phyloP scores from a whole-genome alignment of 2,888 invertebrate genomes.

The Metellina segmentata region DNA sequence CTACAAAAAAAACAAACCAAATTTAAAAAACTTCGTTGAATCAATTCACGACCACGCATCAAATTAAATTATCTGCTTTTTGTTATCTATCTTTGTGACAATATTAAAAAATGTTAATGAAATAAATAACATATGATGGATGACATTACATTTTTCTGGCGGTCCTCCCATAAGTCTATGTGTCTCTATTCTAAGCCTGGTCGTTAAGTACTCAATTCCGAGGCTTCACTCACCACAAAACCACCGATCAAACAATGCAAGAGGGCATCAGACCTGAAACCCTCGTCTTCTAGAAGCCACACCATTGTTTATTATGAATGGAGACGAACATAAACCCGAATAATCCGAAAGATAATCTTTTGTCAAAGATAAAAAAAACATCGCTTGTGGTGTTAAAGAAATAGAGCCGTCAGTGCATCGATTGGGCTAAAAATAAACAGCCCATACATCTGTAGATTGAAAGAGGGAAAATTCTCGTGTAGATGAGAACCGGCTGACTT shows the following conservation, averaged over 20 bases:
- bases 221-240: neutral
- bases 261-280: neutral
- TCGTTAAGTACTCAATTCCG: too few relatives aligned
- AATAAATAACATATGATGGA: too few relatives aligned
- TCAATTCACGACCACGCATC: too few relatives aligned
- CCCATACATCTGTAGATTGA: slow-evolving; percentile 35
- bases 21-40: too few relatives aligned
- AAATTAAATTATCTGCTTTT: too few relatives aligned
- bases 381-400: neutral
- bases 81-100: too few relatives aligned
- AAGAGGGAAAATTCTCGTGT: slow-evolving; percentile 32
- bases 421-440: slow-evolving; percentile 66
- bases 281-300: neutral
- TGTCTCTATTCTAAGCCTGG: too few relatives aligned
- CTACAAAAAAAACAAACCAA: too few relatives aligned
- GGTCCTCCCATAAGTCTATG: too few relatives aligned
- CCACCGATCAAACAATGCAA: neutral
- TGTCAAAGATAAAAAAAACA: neutral
- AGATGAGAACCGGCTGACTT: slow-evolving; percentile 32
- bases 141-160: too few relatives aligned
- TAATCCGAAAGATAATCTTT: slow-evolving; percentile 30
- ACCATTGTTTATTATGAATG: neutral
- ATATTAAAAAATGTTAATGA: too few relatives aligned
- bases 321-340: neutral
- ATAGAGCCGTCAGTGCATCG: slow-evolving; percentile 47